Conservation (phyloP, 2,888 invertebrate species). For the Stenodema calcarata region DNA sequence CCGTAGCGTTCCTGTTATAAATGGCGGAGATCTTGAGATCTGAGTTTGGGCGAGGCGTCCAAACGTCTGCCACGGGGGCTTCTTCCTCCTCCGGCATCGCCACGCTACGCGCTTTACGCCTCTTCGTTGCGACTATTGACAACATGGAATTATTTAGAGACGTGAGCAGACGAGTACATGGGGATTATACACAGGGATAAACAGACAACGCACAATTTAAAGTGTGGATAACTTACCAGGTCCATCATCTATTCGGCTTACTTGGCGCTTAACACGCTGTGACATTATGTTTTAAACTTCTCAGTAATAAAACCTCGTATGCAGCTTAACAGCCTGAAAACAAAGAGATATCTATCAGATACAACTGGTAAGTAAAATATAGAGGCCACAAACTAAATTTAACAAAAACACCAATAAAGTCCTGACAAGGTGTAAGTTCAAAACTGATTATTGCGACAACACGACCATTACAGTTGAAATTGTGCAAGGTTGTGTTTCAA, state of each 20-base stretch:
- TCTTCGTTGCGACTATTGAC: conserved; percentile 67
- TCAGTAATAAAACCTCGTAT: conserved; percentile 57
- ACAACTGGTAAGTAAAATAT: no score
- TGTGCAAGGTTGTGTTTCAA: no score
- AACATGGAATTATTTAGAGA: no score
- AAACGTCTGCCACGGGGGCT: conserved; percentile 64
- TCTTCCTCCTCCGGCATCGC: conserved; percentile 65
- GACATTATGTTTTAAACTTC: conserved; percentile 66
- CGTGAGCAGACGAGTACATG: neutral
- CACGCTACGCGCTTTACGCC: conserved; percentile 74
- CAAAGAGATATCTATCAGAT: neutral
- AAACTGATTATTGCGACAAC: no score
- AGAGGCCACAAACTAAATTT: no score
- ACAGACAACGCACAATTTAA: neutral
- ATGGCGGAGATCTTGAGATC: conserved; percentile 89
- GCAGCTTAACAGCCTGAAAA: conserved; percentile 59
- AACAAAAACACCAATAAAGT: no score
- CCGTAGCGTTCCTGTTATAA: conserved; percentile 81
- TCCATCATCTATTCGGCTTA: conserved; percentile 74
- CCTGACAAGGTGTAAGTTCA: no score
- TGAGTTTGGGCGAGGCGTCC: conserved; percentile 83
- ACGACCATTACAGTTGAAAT: no score
- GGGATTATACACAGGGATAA: neutral
- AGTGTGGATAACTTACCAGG: conserved; percentile 60
- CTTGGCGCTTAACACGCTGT: conserved; percentile 76